A percentile compares a stretch with the other conserved stretches of the same genome.
Conservation (phyloP, 2,888 invertebrate species). For the Campoletis raptor region DNA sequence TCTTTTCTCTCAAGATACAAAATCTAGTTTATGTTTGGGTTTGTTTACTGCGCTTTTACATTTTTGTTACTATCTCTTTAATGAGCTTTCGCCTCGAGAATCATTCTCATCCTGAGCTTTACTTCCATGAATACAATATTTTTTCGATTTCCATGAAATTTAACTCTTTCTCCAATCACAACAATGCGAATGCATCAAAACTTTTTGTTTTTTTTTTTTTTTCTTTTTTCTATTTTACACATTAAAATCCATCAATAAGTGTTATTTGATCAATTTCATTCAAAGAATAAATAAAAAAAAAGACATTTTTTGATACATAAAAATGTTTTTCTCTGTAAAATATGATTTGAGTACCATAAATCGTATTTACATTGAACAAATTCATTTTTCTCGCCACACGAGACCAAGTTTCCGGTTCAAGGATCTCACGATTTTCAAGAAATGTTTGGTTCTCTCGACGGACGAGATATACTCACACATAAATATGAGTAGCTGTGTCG, state of each 20-base stretch:
- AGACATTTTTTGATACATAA: neutral
- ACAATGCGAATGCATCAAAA: neutral
- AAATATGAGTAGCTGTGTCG: neutral
- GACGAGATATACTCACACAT: conserved; percentile 28
- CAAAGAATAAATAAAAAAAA: neutral
- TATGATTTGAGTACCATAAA: conserved; percentile 7
- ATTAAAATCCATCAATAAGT: neutral
- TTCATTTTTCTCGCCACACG: conserved; percentile 41
- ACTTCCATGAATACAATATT: neutral
- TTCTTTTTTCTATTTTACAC: no score
- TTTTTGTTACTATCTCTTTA: conserved; percentile 10
- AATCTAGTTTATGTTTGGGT: neutral
- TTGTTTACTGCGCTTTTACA: conserved; percentile 28
- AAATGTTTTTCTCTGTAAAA: neutral
- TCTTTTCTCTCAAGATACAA: conserved; percentile 22
- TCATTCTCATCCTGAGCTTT: neutral
- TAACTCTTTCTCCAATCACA: neutral
- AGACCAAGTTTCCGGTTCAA: conserved; percentile 37
- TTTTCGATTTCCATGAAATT: neutral
- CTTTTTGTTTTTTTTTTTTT: neutral
- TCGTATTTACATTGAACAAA: conserved; percentile 19
- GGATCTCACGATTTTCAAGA: conserved; percentile 37
- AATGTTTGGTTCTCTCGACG: conserved; percentile 42
- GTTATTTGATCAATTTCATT: neutral
- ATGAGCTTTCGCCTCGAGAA: conserved; percentile 16